Evolutionary conservation across 2,113 vertebrate species (phyloP).

Genomic region (Crotalus horridus): DNA sequence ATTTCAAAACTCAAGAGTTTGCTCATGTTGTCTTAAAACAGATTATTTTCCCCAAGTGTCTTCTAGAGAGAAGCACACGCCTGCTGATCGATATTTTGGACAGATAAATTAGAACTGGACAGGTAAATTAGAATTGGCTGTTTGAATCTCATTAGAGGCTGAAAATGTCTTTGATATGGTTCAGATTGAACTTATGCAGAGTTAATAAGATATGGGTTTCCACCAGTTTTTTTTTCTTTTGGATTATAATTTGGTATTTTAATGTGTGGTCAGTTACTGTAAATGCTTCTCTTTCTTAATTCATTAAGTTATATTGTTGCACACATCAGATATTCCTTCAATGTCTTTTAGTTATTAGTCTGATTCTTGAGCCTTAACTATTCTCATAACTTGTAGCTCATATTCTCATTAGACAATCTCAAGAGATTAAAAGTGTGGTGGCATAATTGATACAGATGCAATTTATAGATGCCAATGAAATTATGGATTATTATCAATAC

Average conservation of each 20-base stretch:
- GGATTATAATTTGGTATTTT: not conserved
- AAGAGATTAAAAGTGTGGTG: not conserved
- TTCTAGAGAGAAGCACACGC: slow-evolving; percentile 53
- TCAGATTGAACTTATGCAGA: not conserved
- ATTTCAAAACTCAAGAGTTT: slow-evolving; percentile 61
- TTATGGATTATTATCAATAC: not conserved
- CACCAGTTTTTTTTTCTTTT: not conserved
- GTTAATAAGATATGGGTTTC: not conserved
- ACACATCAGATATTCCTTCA: not conserved
- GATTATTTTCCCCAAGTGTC: slow-evolving; percentile 49
- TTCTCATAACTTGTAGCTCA: not conserved
- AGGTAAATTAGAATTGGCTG: not conserved
- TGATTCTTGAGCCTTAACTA: not conserved
- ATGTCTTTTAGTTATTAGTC: not conserved
- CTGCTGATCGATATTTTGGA: not conserved
- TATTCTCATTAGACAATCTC: not conserved
- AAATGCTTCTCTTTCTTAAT: not conserved
- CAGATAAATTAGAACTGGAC: not conserved
- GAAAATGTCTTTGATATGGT: not conserved
- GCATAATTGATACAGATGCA: not conserved
- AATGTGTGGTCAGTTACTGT: not conserved
- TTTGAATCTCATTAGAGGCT: not conserved
- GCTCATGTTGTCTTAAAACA: slow-evolving; percentile 51
- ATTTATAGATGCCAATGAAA: not conserved
- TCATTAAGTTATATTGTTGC: not conserved